These are phyloP conservation scores for Paracentrotus lividus DNA, from an alignment of 53 echinoderm and acorn worm genomes.

Conservation along the genomic window DNA sequence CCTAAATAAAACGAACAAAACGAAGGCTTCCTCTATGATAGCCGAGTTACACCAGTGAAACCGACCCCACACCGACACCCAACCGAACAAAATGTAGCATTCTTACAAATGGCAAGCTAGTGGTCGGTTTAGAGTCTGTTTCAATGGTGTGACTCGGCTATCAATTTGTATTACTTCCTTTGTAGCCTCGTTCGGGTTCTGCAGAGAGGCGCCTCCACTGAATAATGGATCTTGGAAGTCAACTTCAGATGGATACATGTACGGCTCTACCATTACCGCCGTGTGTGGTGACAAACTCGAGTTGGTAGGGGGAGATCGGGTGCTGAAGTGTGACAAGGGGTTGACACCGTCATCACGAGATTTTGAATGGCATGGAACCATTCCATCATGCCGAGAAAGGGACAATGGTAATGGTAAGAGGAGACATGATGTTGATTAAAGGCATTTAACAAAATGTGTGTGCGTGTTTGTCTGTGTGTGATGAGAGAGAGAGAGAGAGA, in stretches of 20 bases:
- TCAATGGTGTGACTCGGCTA: too few species aligned
- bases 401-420: background rate
- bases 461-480: too few species aligned
- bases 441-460: background rate
- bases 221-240: background rate
- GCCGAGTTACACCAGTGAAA: too few species aligned
- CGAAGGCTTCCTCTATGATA: too few species aligned
- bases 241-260: background rate
- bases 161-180: too few species aligned
- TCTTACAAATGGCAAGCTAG: too few species aligned
- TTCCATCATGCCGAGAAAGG: background rate
- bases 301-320: background rate
- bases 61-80: too few species aligned
- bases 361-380: background rate
- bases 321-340: background rate
- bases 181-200: background rate
- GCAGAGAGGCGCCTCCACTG: background rate
- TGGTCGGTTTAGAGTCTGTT: too few species aligned
- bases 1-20: too few species aligned
- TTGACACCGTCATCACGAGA: background rate
- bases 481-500: too few species aligned
- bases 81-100: too few species aligned
- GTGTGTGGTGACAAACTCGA: background rate
- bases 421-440: background rate
- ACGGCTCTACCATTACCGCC: background rate